These are phyloP conservation scores for Apodemia mormo DNA, from an alignment of 2,888 invertebrate genomes.

Conservation along the genomic window DNA sequence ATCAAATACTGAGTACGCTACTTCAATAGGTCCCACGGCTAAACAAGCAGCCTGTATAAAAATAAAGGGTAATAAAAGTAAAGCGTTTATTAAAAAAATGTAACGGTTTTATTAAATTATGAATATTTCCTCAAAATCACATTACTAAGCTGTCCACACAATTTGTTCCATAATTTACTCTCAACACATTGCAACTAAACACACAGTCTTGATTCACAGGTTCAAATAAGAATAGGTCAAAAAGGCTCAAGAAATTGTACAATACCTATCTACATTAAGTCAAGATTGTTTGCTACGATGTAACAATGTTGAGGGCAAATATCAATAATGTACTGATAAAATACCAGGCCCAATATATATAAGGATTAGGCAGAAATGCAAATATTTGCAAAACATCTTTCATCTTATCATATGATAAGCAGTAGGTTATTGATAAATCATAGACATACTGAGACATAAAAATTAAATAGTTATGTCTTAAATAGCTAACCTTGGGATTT, in stretches of 20 bases:
- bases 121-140: conserved; percentile 63
- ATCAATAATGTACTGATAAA: background rate
- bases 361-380: background rate
- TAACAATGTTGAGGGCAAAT: background rate
- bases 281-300: background rate
- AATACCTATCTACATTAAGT: background rate
- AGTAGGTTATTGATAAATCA: background rate
- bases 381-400: background rate
- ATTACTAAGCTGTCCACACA: conserved; percentile 70
- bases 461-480: no score
- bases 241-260: background rate
- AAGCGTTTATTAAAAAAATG: conserved; percentile 52
- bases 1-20: no score
- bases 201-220: conserved; percentile 58
- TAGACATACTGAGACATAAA: no score
- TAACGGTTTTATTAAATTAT: conserved; percentile 79
- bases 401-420: background rate
- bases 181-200: conserved; percentile 69
- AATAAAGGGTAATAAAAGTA: conserved; percentile 10
- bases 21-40: no score
- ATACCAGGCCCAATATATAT: background rate
- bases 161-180: conserved; percentile 78
- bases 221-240: conserved; percentile 56
- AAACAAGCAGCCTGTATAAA: no score
- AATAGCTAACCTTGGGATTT: no score